Percentiles rank a stretch among this genome's conserved stretches.
Evolutionary conservation across 2,113 vertebrate genomes (phyloP).

Genomic region (Notothenia rossii): DNA sequence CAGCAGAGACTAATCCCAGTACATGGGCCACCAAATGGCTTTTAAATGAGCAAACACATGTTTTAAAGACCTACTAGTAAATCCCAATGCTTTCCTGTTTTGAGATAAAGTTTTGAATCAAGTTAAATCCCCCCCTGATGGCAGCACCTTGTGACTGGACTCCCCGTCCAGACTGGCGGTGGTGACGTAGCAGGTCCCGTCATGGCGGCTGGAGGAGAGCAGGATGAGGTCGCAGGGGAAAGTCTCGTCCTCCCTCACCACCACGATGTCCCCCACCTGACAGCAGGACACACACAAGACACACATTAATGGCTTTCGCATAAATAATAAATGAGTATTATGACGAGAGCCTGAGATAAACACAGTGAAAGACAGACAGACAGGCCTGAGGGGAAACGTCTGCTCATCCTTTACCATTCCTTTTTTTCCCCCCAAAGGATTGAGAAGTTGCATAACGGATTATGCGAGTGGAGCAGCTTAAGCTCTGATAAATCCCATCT

Average conservation of each 20-base stretch:
- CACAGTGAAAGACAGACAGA: slow-evolving; percentile 29
- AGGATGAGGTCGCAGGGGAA: slow-evolving; percentile 98
- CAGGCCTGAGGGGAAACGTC: slow-evolving; percentile 40
- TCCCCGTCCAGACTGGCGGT: slow-evolving; percentile 98
- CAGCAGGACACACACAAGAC: slow-evolving; percentile 17
- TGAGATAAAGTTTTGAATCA: background rate
- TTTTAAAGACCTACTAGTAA: background rate
- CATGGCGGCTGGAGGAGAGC: slow-evolving; percentile 92
- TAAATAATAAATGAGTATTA: slow-evolving; percentile 36
- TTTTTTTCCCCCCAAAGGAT: slow-evolving; percentile 49
- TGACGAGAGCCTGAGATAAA: slow-evolving; percentile 8
- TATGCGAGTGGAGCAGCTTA: slow-evolving; percentile 77
- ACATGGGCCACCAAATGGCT: background rate
- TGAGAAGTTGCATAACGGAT: slow-evolving; percentile 81
- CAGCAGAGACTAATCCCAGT: too few species aligned
- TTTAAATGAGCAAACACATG: background rate
- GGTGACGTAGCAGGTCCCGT: slow-evolving; percentile 97
- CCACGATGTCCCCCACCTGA: slow-evolving; percentile 96
- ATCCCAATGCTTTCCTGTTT: background rate
- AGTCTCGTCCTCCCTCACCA: slow-evolving; percentile 97
- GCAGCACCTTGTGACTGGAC: slow-evolving; percentile 93
- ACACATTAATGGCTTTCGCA: slow-evolving; percentile 12
- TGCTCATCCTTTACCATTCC: slow-evolving; percentile 48
- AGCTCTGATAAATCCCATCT: slow-evolving; percentile 77
- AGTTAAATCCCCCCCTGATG: background rate